Percentiles rank a stretch among this genome's conserved stretches.
phyloP scores from a whole-genome alignment of 2,888 invertebrate genomes.

The Drosophila lutescens region DNA sequence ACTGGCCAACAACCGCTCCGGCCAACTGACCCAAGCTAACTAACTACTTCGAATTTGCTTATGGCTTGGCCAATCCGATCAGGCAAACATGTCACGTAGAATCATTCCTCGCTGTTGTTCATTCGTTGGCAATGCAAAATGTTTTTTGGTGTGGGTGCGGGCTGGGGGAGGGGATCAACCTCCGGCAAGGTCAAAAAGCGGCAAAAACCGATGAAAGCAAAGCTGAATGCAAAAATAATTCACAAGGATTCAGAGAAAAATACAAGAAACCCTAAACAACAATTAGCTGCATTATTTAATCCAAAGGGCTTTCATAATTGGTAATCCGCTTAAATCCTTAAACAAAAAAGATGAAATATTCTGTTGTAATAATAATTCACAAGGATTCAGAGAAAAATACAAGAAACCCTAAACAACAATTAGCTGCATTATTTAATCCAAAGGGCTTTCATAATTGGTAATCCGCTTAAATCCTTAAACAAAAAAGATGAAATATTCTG shows the following conservation, averaged over 20 bases:
- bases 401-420: not conserved
- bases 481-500: no score
- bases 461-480: not conserved
- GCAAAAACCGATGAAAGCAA: constrained; percentile 25
- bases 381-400: not conserved
- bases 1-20: constrained; percentile 19
- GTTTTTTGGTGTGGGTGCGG: constrained; percentile 46
- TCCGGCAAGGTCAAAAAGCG: constrained; percentile 66
- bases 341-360: no score
- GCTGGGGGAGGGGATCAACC: constrained; percentile 53
- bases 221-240: constrained; percentile 20
- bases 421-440: not conserved
- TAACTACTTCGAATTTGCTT: constrained; percentile 47
- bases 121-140: constrained; percentile 71
- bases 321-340: not conserved
- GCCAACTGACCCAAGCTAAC: constrained; percentile 43
- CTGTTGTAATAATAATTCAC: constrained; percentile 10
- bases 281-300: not conserved
- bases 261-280: not conserved
- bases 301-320: not conserved
- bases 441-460: not conserved
- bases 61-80: constrained; percentile 49
- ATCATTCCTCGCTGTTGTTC: constrained; percentile 62
- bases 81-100: constrained; percentile 70
- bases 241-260: not conserved